Evolutionary conservation across 2,888 invertebrate genomes (phyloP).

Genomic region (Seladonia tumulorum): DNA sequence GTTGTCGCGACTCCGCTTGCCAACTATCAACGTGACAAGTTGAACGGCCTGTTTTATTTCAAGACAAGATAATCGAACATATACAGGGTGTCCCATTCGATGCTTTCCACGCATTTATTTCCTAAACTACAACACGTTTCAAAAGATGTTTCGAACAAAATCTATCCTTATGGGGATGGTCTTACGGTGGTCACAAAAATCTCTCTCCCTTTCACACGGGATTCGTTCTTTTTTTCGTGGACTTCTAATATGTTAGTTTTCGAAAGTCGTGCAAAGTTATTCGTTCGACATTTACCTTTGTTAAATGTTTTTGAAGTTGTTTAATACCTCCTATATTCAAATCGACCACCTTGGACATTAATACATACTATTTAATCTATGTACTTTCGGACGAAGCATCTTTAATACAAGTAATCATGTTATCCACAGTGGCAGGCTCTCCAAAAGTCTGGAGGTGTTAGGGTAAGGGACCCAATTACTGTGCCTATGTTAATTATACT

Average conservation of each 20-base stretch:
- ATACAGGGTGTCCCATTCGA: background rate
- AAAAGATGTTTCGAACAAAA: background rate
- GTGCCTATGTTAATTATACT: too few relatives aligned
- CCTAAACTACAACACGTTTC: background rate
- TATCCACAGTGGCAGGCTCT: too few relatives aligned
- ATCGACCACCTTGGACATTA: too few relatives aligned
- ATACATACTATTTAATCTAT: too few relatives aligned
- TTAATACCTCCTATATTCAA: too few relatives aligned
- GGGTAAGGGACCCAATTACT: too few relatives aligned
- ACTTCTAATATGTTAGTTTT: background rate
- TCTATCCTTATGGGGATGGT: background rate
- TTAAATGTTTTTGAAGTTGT: too few relatives aligned
- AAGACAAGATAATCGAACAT: slow-evolving; percentile 47
- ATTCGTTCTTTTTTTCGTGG: background rate
- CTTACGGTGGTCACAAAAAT: background rate
- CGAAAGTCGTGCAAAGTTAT: background rate
- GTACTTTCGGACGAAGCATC: too few relatives aligned
- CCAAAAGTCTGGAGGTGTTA: too few relatives aligned
- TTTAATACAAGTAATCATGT: too few relatives aligned
- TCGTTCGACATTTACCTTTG: too few relatives aligned
- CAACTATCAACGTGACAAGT: slow-evolving; percentile 65
- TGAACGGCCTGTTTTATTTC: slow-evolving; percentile 64
- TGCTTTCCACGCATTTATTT: background rate
- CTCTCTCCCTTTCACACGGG: background rate
- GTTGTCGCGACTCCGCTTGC: slow-evolving; percentile 44